Conservation (phyloP, 2,888 invertebrate species). For the Philhelius pedissequus region DNA sequence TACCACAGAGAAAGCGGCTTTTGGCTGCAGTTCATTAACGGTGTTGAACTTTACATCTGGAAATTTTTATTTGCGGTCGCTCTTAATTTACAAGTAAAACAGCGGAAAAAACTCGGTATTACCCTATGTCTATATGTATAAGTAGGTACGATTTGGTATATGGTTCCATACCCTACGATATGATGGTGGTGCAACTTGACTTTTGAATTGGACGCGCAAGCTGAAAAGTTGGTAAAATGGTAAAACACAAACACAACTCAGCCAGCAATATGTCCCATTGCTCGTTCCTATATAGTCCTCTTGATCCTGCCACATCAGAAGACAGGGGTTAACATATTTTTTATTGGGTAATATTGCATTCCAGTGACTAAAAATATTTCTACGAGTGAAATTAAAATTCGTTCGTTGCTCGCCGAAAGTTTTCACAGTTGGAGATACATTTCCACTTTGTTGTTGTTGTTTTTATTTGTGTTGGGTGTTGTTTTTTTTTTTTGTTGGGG, state of each 20-base stretch:
- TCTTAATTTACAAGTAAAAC: constrained; percentile 79
- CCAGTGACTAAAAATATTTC: constrained; percentile 66
- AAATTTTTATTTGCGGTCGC: constrained; percentile 79
- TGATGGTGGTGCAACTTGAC: constrained; percentile 15
- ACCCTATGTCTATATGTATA: background rate
- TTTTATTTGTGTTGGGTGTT: background rate
- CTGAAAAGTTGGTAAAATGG: constrained; percentile 35
- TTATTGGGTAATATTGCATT: constrained; percentile 67
- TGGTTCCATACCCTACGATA: background rate
- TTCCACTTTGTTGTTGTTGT: constrained; percentile 16
- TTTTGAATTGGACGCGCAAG: constrained; percentile 22
- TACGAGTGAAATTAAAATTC: constrained; percentile 67
- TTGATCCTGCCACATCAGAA: constrained; percentile 27
- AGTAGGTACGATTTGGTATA: background rate
- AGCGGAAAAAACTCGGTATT: constrained; percentile 70
- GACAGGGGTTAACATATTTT: constrained; percentile 67
- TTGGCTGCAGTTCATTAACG: constrained; percentile 69
- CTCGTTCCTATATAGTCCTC: background rate
- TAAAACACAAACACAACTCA: constrained; percentile 56
- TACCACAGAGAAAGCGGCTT: constrained; percentile 70
- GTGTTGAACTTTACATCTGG: constrained; percentile 77
- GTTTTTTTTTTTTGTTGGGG: constrained; percentile 5
- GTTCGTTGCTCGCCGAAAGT: constrained; percentile 60
- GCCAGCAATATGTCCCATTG: background rate
- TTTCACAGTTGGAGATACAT: constrained; percentile 48